Evolutionary conservation across 2,113 vertebrate genomes (phyloP).

Genomic region (Ammospiza caudacuta): DNA sequence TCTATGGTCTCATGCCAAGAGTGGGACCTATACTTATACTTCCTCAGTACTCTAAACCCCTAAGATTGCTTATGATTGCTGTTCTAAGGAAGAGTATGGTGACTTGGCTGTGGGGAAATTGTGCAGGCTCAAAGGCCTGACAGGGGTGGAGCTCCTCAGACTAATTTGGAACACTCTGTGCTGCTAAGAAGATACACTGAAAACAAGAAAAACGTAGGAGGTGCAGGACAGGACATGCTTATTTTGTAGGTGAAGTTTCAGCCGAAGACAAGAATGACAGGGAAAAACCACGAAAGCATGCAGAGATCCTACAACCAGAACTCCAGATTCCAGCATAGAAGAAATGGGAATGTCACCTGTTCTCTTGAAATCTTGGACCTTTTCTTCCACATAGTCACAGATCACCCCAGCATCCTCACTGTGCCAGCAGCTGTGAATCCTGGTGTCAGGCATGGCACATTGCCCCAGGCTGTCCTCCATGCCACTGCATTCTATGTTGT

Average conservation of each 20-base stretch:
- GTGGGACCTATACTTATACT: background rate
- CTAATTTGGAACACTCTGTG: background rate
- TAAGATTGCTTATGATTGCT: background rate
- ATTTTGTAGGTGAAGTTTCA: background rate
- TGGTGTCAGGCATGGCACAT: constrained; percentile 77
- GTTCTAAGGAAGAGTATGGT: background rate
- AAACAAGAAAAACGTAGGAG: background rate
- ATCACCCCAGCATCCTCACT: constrained; percentile 82
- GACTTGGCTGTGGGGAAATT: background rate
- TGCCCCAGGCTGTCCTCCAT: constrained; percentile 78
- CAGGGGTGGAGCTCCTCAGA: background rate
- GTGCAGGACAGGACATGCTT: background rate
- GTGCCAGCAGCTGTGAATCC: constrained; percentile 80
- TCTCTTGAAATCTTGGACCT: constrained; percentile 66
- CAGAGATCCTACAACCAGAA: background rate
- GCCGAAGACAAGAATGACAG: background rate
- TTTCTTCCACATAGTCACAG: constrained; percentile 78
- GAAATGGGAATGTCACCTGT: constrained; percentile 11
- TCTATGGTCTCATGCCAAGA: background rate
- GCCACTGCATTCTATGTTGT: constrained; percentile 86
- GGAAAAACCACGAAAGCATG: background rate
- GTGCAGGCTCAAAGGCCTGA: background rate
- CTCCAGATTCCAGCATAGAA: background rate
- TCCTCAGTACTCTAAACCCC: background rate
- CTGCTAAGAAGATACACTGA: background rate